Base-by-base conservation (phyloP, 2,888 invertebrate species). In the Saturnia pavonia region DNA sequence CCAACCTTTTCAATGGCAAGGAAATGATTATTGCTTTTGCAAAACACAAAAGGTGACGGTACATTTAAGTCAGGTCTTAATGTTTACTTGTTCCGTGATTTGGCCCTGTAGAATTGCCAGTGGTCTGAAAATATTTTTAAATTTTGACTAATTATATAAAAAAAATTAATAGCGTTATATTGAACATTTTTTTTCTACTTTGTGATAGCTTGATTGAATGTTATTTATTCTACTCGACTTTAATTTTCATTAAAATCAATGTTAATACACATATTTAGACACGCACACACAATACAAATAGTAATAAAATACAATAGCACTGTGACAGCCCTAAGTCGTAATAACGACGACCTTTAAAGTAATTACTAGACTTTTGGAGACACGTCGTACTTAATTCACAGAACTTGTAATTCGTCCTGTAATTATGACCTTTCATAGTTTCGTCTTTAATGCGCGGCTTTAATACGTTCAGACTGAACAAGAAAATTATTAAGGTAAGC, bases 321-420 rank as follows among this genome's bases (percentile, higher is more conserved):
- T 12, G 34, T 63, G 63, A 65, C 9, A 40, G 22, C 40, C 65
- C 65, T 65, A 40, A 40, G n/a, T 11, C 11, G 1, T 22, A 54
- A 54, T 11, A 54, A 40, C 40, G 48, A 60, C 54, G 77, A 72
- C 72, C 74, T 79, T 84, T 81, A 80, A 82, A 82, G 80, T 84
- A 85, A 86, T 85, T 77, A 78, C 79, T 75, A 77, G 76, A 77
- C 79, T 79, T 82, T 81, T 77, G 75, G 77, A 78, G 83, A 80
- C 82, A 79, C 79, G 82, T 82, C 79, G 77, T 76, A 77, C 77
- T 81, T 84, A 83, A 86, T 85, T 84, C 74, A 78, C 76, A 77
- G 75, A 80, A 77, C 77, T 82, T 81, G 82, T 83, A 85, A 86
- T 83, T 83, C 79, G 80, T 83, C 81, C 76, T 71, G 76, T 78